Evolutionary conservation across 2,113 vertebrate species (phyloP).

Genomic region (Catharus fuscescens): DNA sequence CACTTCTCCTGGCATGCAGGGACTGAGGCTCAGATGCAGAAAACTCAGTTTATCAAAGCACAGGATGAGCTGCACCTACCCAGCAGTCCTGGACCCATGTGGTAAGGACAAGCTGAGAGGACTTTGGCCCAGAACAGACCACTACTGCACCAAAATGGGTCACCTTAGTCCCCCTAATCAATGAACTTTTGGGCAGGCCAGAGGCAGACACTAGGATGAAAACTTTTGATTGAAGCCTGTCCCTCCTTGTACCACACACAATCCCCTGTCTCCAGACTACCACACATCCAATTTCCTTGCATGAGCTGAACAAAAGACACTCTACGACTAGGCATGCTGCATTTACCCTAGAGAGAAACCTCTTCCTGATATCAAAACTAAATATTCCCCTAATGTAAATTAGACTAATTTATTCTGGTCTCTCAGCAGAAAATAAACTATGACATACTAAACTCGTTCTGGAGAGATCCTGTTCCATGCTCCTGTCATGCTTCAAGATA

Average conservation of each 20-base stretch:
- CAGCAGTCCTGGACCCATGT: neutral
- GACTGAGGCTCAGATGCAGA: accelerated
- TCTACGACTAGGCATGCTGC: neutral
- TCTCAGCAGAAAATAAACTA: neutral
- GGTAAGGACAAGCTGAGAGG: neutral
- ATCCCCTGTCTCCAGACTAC: neutral
- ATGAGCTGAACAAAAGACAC: neutral
- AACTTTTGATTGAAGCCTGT: neutral
- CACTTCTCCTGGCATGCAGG: neutral
- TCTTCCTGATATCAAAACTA: neutral
- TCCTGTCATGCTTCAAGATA: neutral
- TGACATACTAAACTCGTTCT: neutral
- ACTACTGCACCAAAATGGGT: neutral
- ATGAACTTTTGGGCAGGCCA: neutral
- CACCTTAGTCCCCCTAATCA: neutral
- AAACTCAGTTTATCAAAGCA: accelerated
- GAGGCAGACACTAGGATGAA: neutral
- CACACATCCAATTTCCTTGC: neutral
- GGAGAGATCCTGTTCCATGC: neutral
- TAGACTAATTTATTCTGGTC: neutral
- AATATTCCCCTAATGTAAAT: neutral
- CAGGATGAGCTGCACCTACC: neutral
- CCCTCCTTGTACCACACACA: accelerated
- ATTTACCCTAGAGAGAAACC: neutral
- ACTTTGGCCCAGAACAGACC: neutral